phyloP scores from a whole-genome alignment of 2,113 vertebrate species.

The Hepsetus odoe region DNA sequence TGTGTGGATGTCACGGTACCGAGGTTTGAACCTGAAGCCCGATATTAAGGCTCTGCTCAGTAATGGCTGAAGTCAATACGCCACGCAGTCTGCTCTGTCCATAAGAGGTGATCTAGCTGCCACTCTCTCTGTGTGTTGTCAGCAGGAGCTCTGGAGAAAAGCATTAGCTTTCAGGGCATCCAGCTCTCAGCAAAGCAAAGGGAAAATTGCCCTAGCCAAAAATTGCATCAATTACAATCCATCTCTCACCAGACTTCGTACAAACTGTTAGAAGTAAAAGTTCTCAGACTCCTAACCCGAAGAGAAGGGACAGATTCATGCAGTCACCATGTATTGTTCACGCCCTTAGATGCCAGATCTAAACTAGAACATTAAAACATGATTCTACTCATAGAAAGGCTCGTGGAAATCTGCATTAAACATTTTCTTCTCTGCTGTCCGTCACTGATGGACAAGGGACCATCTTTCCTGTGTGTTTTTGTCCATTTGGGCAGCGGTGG shows the following conservation, averaged over 20 bases:
- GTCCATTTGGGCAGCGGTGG: too few species aligned
- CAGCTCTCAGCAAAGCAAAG: neutral
- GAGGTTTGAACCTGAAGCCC: neutral
- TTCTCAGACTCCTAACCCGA: neutral
- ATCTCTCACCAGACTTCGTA: constrained; percentile 4
- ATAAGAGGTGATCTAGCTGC: neutral
- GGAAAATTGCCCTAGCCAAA: constrained; percentile 35
- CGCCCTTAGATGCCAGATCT: neutral
- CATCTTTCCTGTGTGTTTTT: too few species aligned
- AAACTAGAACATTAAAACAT: neutral
- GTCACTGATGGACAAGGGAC: too few species aligned
- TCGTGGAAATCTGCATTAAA: neutral
- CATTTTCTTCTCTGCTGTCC: too few species aligned
- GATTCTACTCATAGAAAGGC: neutral
- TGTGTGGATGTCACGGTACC: neutral
- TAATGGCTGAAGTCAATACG: neutral
- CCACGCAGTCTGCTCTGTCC: neutral
- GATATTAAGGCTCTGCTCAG: neutral
- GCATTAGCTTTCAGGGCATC: neutral
- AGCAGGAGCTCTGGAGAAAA: constrained; percentile 15
- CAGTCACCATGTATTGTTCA: neutral
- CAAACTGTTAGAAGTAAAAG: neutral
- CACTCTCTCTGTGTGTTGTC: constrained; percentile 17
- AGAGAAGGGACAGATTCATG: constrained; percentile 7
- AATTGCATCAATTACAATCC: constrained; percentile 46